Percentiles rank a stretch among this genome's conserved stretches.
Evolutionary conservation across 2,888 invertebrate genomes (phyloP).

Genomic region (Aporophyla lueneburgensis): DNA sequence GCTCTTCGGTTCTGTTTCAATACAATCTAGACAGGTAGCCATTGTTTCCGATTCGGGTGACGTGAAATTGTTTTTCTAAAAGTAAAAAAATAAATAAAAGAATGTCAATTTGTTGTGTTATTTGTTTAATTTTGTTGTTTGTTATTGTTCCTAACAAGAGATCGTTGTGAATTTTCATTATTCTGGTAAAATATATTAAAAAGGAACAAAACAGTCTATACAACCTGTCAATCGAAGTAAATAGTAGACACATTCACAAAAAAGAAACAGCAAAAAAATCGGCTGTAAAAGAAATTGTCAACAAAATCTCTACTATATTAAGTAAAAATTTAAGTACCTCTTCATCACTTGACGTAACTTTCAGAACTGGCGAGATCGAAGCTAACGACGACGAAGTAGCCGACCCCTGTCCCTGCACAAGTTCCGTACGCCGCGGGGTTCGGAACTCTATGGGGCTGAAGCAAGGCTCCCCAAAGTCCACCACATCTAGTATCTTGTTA

Average conservation of each 20-base stretch:
- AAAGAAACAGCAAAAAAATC: no score
- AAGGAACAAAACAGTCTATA: no score
- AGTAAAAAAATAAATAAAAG: constrained; percentile 36
- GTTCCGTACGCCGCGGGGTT: constrained; percentile 78
- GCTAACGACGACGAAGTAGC: constrained; percentile 79
- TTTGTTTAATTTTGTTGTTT: no score
- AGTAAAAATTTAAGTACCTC: constrained; percentile 72
- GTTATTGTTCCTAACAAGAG: no score
- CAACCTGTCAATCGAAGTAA: no score
- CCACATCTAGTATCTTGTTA: constrained; percentile 85
- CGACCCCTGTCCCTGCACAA: constrained; percentile 63
- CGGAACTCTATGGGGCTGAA: constrained; percentile 85
- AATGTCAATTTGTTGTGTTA: no score
- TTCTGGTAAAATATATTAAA: no score
- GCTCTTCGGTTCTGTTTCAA: constrained; percentile 72
- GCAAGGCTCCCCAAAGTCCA: constrained; percentile 84
- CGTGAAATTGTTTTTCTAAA: constrained; percentile 85
- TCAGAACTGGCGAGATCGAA: constrained; percentile 84
- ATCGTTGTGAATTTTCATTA: no score
- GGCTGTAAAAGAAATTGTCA: no score
- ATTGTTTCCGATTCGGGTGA: constrained; percentile 86
- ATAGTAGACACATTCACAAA: no score
- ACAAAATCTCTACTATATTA: no score
- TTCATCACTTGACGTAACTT: constrained; percentile 83
- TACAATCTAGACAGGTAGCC: constrained; percentile 84